phyloP scores from a whole-genome alignment of 2,113 vertebrate species.

The Tetrao urogallus region DNA sequence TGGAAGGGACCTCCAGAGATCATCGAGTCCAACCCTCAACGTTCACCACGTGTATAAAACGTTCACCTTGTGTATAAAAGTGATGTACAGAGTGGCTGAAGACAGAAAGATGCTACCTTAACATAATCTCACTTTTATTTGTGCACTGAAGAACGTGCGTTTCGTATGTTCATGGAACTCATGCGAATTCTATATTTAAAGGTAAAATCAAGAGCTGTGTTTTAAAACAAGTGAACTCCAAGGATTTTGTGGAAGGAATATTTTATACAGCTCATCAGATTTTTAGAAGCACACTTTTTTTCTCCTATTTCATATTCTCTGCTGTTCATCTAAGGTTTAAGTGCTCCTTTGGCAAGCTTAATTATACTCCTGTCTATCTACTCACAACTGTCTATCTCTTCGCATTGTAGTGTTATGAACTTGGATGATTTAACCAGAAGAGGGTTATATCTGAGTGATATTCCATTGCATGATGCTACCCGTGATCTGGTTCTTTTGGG shows the following conservation, averaged over 20 bases:
- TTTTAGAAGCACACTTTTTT: background rate
- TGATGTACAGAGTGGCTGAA: background rate
- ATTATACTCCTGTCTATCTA: background rate
- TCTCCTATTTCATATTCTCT: background rate
- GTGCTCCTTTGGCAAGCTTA: background rate
- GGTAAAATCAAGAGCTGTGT: background rate
- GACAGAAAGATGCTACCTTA: background rate
- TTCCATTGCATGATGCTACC: conserved; percentile 95
- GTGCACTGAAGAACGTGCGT: background rate
- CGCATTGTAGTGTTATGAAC: conserved; percentile 91
- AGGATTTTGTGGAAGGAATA: fast-evolving
- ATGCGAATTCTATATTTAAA: background rate
- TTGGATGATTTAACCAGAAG: conserved; percentile 94
- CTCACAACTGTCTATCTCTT: background rate
- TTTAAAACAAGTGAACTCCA: background rate
- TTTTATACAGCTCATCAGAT: background rate
- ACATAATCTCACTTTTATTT: background rate
- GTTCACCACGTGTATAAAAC: no score
- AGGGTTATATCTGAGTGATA: conserved; percentile 96
- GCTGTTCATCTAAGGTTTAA: background rate
- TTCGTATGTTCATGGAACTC: background rate
- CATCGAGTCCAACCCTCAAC: no score
- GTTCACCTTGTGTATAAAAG: background rate
- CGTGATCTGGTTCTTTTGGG: conserved; percentile 97
- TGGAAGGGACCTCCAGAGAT: no score